Evolutionary conservation across 2,797 vertebrate species (phyloP).

Genomic region (Pteropus rufus): DNA sequence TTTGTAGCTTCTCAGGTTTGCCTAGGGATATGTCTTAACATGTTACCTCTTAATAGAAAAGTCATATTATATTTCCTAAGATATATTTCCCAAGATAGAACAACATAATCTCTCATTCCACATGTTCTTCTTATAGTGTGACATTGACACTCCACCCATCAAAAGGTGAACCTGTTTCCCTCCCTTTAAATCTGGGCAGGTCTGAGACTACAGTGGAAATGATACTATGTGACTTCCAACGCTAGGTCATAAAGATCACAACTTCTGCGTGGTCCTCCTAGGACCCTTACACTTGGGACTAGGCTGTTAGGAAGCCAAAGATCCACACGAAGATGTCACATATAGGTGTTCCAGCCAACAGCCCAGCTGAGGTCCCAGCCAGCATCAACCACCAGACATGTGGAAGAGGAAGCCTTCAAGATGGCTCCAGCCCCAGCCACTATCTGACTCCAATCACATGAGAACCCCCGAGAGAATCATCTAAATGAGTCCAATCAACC

Average conservation of each 20-base stretch:
- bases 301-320: background rate
- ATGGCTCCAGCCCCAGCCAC: background rate
- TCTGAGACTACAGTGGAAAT: background rate
- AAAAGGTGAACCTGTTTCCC: background rate
- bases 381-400: background rate
- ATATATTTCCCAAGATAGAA: constrained; percentile 21
- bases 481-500: background rate
- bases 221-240: background rate
- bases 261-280: background rate
- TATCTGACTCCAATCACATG: background rate
- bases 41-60: constrained; percentile 1
- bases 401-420: background rate
- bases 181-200: background rate
- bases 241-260: background rate
- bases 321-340: background rate
- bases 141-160: background rate
- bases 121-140: background rate
- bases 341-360: background rate
- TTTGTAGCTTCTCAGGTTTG: constrained; percentile 39
- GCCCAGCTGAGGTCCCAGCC: background rate
- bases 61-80: constrained; percentile 7
- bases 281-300: background rate
- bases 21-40: background rate
- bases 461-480: background rate
- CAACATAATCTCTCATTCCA: background rate